Evolutionary conservation across 2,888 invertebrate species (phyloP).

Genomic region (Brenthis daphne): DNA sequence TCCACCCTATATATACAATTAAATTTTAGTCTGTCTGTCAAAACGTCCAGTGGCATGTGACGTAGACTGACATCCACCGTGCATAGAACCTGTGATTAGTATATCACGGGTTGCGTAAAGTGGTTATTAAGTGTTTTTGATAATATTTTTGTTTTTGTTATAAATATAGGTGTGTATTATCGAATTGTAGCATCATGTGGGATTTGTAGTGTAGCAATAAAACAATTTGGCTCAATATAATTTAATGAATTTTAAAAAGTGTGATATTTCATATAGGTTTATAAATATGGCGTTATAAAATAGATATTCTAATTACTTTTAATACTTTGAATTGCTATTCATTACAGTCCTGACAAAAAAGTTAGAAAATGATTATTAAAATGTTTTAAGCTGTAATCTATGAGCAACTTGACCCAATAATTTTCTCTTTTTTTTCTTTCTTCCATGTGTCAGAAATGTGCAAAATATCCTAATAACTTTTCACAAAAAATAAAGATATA

Average conservation of each 20-base stretch:
- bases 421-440: background rate
- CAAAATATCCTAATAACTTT: background rate
- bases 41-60: conserved; percentile 73
- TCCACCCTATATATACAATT: conserved; percentile 60
- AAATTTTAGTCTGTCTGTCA: conserved; percentile 72
- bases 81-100: conserved; percentile 68
- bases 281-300: no score
- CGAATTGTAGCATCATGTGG: background rate
- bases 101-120: conserved; percentile 43
- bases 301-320: no score
- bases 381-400: no score
- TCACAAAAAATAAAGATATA: conserved; percentile 17
- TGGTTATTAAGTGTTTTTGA: conserved; percentile 52
- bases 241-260: no score
- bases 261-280: no score
- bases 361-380: no score
- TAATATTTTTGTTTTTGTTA: conserved; percentile 26
- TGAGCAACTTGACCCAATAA: no score
- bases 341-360: no score
- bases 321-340: no score
- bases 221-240: no score
- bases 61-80: conserved; percentile 57
- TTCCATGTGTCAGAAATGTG: background rate
- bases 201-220: no score
- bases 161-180: conserved; percentile 19